Evolutionary conservation across 2,888 invertebrate genomes (phyloP).

Genomic region (Mythimna impura): DNA sequence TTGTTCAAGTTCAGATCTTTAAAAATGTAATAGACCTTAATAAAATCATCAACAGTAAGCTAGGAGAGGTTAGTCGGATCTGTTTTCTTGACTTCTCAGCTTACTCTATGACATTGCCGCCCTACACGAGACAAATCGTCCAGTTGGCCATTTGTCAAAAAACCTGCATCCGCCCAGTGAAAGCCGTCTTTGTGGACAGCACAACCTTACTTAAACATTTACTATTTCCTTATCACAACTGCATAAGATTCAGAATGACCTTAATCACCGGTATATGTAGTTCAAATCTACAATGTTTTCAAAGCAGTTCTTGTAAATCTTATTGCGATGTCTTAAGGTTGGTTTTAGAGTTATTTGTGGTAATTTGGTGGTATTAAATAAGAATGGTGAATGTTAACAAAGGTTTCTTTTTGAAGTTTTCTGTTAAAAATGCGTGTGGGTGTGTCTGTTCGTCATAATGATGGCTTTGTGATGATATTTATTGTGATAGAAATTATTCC

Average conservation of each 20-base stretch:
- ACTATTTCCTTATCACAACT: conserved; percentile 64
- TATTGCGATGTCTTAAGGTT: conserved; percentile 41
- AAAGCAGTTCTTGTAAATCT: conserved; percentile 17
- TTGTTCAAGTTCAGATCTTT: no score
- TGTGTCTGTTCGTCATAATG: conserved; percentile 62
- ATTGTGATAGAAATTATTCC: conserved; percentile 49
- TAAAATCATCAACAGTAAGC: no score
- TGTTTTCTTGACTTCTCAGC: conserved; percentile 5
- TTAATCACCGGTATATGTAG: conserved; percentile 23
- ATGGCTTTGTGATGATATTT: conserved; percentile 64
- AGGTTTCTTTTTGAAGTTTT: conserved; percentile 67
- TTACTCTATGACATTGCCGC: conserved; percentile 82
- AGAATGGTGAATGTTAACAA: conserved; percentile 70
- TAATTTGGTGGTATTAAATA: conserved; percentile 51
- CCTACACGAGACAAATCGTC: conserved; percentile 89
- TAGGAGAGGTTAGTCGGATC: neutral
- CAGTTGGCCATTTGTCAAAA: conserved; percentile 90
- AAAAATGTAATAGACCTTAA: no score
- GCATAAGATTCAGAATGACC: conserved; percentile 69
- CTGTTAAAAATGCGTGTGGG: conserved; percentile 69
- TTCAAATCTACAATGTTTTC: conserved; percentile 18
- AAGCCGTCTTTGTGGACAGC: conserved; percentile 83
- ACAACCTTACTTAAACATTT: conserved; percentile 65
- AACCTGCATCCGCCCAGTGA: conserved; percentile 89
- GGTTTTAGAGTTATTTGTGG: conserved; percentile 19